These are phyloP conservation scores for Chrysochloris asiatica DNA, from an alignment of 2,113 vertebrate species.

Conservation along the genomic window DNA sequence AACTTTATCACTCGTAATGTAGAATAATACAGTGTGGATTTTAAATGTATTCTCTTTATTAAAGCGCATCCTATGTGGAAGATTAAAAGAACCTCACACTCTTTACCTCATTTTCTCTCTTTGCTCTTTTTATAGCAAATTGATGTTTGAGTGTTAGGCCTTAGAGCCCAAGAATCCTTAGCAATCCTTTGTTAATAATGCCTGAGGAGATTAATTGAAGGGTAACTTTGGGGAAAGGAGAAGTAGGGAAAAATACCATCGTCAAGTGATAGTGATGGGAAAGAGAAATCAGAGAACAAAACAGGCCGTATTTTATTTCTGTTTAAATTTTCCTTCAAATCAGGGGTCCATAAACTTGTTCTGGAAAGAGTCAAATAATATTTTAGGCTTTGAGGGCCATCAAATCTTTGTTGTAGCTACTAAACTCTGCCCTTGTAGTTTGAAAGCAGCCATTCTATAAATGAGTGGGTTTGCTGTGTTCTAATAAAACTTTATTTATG, in stretches of 20 bases:
- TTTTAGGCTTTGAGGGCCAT: neutral
- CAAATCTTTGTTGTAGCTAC: neutral
- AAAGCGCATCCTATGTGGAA: neutral
- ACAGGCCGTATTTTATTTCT: too few relatives aligned
- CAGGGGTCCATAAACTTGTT: neutral
- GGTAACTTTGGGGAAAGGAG: neutral
- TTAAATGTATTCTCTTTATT: slow-evolving; percentile 2
- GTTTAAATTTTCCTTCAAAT: slow-evolving; percentile 19
- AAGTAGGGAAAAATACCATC: neutral
- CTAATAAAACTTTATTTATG: neutral
- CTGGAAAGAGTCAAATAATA: neutral
- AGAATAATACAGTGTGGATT: slow-evolving; percentile 23
- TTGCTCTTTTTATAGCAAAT: neutral
- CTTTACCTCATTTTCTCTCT: slow-evolving; percentile 19
- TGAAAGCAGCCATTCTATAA: neutral
- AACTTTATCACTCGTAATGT: neutral
- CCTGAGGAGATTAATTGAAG: neutral
- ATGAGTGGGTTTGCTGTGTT: neutral
- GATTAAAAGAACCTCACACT: neutral
- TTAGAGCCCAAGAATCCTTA: neutral
- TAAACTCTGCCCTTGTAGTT: neutral
- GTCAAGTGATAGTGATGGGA: neutral
- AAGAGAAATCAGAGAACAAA: neutral
- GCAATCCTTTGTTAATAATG: neutral
- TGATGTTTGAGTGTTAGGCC: neutral